Evolutionary conservation across 2,888 invertebrate genomes (phyloP), one percentile per base, ranked within the genome.

Genomic region (Pseudeuparius sepicola): DNA sequence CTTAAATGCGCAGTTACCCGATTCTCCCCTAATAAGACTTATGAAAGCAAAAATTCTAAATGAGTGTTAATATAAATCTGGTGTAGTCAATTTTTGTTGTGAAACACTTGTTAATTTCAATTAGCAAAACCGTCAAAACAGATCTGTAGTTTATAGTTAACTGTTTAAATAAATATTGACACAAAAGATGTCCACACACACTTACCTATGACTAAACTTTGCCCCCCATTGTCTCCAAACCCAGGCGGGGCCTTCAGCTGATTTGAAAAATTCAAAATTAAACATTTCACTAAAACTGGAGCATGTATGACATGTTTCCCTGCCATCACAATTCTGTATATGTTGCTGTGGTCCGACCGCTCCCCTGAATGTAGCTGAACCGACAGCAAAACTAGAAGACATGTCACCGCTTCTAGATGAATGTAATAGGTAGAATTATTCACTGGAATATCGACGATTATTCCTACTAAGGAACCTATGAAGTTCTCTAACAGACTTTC

Each of bases 381-480:
- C 0, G 92, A 90, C 51, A 94, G 70, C n/a, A 94, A 62, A 0
- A 89, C 81, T 10, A 94, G 64, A 24, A 94, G 64, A 12, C 83
- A 80, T 57, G 90, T 92, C 27, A 93, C 77, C 14, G 87, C 80
- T 60, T 96, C 94, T 49, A 92, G 58, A 52, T 90, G 88, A 14
- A 90, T 67, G 36, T 78, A 76, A 59, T 89, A 89, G 34, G 89
- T 89, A 55, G 78, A 77, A 59, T 86, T 82, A 44, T 81, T 78
- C 4, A 89, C 70, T 13, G 88, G 87, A 14, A 90, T 76, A 55
- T 87, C 84, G 2, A 85, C 80, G 25, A 89, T 68, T 2, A 89
- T 71, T 42, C 85, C 81, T 6, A 87, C 75, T 2, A 92, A 64
- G 0, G 83, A 71, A 47, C 78, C 78, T 36, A 88, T 70, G 18